Percentiles rank a stretch among this genome's conserved stretches.
phyloP scores from a whole-genome alignment of 2,797 vertebrate genomes.

The Eulemur albifrons region DNA sequence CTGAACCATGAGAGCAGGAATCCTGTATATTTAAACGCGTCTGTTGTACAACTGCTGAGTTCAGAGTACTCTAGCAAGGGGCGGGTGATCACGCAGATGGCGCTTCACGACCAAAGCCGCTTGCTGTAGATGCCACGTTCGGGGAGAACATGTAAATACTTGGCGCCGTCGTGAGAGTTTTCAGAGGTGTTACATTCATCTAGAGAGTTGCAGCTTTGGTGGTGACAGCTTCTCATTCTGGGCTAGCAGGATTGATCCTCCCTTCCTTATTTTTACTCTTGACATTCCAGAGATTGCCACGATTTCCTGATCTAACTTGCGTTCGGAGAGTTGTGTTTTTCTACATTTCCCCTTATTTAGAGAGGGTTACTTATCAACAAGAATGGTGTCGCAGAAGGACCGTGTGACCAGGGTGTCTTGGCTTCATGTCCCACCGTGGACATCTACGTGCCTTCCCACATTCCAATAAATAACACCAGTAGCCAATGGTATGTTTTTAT shows the following conservation, averaged over 20 bases:
- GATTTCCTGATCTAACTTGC: constrained; percentile 65
- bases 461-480: background rate
- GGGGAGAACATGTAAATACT: constrained; percentile 76
- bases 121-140: constrained; percentile 71
- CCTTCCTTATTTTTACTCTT: constrained; percentile 71
- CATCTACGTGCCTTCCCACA: background rate
- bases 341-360: background rate
- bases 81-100: constrained; percentile 71
- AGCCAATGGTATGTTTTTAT: background rate
- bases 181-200: constrained; percentile 77
- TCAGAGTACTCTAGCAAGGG: constrained; percentile 54
- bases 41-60: constrained; percentile 73
- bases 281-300: constrained; percentile 71
- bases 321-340: constrained; percentile 41
- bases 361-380: background rate
- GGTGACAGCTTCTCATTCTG: constrained; percentile 71
- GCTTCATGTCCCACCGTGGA: fast-evolving
- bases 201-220: constrained; percentile 68
- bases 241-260: constrained; percentile 74
- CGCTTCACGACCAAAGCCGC: constrained; percentile 61
- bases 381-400: background rate
- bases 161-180: constrained; percentile 64
- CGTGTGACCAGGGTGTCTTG: background rate
- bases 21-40: constrained; percentile 70
- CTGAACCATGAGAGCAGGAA: constrained; percentile 56